phyloP scores from a whole-genome alignment of 2,888 invertebrate genomes.

The Eristalinus sepulchralis region DNA sequence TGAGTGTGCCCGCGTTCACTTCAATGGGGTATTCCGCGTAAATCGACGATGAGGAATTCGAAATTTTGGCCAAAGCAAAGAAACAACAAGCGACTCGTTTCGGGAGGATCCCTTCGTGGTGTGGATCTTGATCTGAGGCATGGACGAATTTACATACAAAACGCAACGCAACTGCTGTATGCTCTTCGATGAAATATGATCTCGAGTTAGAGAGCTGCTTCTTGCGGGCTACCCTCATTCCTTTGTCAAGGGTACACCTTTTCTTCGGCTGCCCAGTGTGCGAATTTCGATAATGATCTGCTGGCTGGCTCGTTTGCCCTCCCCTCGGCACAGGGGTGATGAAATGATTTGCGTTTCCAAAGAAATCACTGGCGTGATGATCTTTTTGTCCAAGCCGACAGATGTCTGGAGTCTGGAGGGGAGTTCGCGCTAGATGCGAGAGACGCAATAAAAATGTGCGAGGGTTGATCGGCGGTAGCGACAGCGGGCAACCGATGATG shows the following conservation, averaged over 20 bases:
- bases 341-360: slow-evolving; percentile 68
- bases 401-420: slow-evolving; percentile 38
- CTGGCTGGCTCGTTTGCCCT: slow-evolving; percentile 4
- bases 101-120: neutral
- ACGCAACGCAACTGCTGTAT: slow-evolving; percentile 16
- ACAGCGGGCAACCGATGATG: neutral
- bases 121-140: slow-evolving; percentile 16
- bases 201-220: slow-evolving; percentile 27
- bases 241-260: slow-evolving; percentile 62
- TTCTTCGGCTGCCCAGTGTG: slow-evolving; percentile 58
- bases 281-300: slow-evolving; percentile 68
- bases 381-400: slow-evolving; percentile 55
- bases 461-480: slow-evolving; percentile 10
- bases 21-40: neutral
- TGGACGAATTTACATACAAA: slow-evolving; percentile 49
- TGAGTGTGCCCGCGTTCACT: neutral
- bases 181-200: slow-evolving; percentile 60
- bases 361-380: slow-evolving; percentile 64
- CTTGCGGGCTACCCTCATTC: slow-evolving; percentile 53
- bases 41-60: slow-evolving; percentile 16
- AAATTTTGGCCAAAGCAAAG: slow-evolving; percentile 20
- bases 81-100: slow-evolving; percentile 35
- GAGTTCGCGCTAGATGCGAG: slow-evolving; percentile 9
- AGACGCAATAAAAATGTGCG: neutral
- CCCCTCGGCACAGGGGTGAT: slow-evolving; percentile 42